Evolutionary conservation across 2,888 invertebrate species (phyloP), one percentile per base, ranked within the genome.

Genomic region (Limnephilus rhombicus): DNA sequence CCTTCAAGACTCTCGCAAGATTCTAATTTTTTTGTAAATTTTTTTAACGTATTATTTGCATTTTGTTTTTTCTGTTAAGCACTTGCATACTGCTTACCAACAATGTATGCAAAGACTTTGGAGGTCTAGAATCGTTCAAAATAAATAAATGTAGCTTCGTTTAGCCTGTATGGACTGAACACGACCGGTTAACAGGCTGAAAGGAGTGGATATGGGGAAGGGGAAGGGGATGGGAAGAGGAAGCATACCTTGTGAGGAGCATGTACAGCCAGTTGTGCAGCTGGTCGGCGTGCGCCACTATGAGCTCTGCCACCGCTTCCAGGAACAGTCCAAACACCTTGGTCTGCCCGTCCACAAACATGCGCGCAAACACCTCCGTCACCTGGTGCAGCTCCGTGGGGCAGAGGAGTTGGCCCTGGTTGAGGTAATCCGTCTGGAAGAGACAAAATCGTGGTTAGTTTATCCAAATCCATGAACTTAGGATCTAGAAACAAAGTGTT

Each of bases 341-440:
- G 94, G 99, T 97, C 96, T 99, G 98, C 3, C 99, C 98, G 95
- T 99, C 99, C 97, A 99, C 99, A 95, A 99, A 99, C 98, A 99
- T 99, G 96, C 98, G 98, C 93, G 98, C 98, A 94, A 99, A 98
- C 93, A 99, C 98, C 94, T 99, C 99, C 0, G 99, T 98, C n/a
- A 99, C 97, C 94, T 98, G 97, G 93, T 98, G 97, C 92, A 99
- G 96, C 94, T 99, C 98, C 1, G 97, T 96, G 7, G 97, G 97
- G 0, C 97, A 96, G 0, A 98, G 95, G 0, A 97, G 96, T 0
- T 97, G 97, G 1, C 98, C 98, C 94, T 97, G 97, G 94, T 97
- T 97, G 34, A 98, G 96, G 94, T 98, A 98, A 94, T 95, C 95
- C 93, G 97, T 97, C 95, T 98, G 97, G 15, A 97, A 95, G 37